Evolutionary conservation across 2,797 vertebrate genomes (phyloP), one percentile per base, ranked within the genome.

Genomic region (Sparidentex hasta): DNA sequence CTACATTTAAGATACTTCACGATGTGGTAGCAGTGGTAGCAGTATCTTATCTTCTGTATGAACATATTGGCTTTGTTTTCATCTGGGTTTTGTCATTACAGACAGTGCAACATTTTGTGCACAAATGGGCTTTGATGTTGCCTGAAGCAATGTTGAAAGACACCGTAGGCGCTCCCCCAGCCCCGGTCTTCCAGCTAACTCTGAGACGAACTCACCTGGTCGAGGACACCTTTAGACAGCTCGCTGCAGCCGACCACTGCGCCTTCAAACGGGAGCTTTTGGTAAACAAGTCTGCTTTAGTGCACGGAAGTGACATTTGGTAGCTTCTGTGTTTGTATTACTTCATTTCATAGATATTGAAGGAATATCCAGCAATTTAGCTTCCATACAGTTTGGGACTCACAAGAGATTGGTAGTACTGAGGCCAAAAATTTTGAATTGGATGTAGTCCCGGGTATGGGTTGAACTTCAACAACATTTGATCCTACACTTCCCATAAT

Each of bases 221-320:
- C 0, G 93, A 96, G 70, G 95, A 96, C 86, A 91, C 94, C 72
- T 95, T 95, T 84, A 87, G 76, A 38, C 87, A 85, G 52, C 92
- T 96, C 11, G 56, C 2, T 54, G 55, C 55, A 9, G 90, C 85
- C 0, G 83, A 91, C 61, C 67, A 85, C 55, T 33, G 27, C 0
- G 56, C 75, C 23, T 94, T 95, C 65, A 76, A 62, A 70, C 89
- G 68, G 33, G 29, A 71, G 3, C 87, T 96, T 29, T 0, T 61
- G 89, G 95, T 95, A 91, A 92, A 70, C 11, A 13, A 1, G 4
- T 11, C 27, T 18, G 16, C 8, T 59, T 64, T 48, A 21, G 1
- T 59, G 14, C 20, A 33, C 11, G 4, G 5, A 48, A 9, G 33
- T 21, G 21, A 57, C 25, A 21, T 54, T 29, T 48, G 2, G 7